Evolutionary conservation across 2,113 vertebrate genomes (phyloP), one percentile per base, ranked within the genome.

Genomic region (Xiphorhynchus elegans): DNA sequence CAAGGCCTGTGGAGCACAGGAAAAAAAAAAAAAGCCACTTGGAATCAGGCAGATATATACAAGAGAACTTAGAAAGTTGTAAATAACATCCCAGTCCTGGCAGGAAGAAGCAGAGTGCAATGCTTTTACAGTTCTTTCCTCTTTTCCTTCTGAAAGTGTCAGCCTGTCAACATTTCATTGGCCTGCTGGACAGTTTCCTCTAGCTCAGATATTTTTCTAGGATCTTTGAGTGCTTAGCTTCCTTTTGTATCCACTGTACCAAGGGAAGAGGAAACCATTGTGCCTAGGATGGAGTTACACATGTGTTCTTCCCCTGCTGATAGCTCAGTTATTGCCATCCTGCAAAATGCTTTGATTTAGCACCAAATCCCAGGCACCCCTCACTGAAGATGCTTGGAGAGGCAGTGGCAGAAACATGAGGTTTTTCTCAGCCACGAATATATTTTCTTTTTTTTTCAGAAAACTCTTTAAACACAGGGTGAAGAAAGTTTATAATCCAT

Each of bases 71-170:
- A 81, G 25, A n/a, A 89, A 89, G 91, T 78, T 97, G 94, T 93
- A 96, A 95, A 96, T 55, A 96, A 78, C 84, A 87, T 81, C 93
- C 90, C 76, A 87, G 72, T 26, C 56, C 73, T 26, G 89, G 83
- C 95, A 96, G 96, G 96, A 97, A 96, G 93, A 94, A 92, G 63
- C 37, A 69, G 50, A 78, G 56, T 44, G 35, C 91, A 81, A 81
- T 97, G 95, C 95, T 97, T 97, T 96, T 90, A 93, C 91, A 94
- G 88, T 95, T 93, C 84, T 95, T 97, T 96, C 94, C 94, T 90
- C 93, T 93, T 92, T 95, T 93, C 84, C 80, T 97, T 84, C 89
- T 90, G 80, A 74, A 95, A 90, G 86, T 93, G 91, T 67, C 86
- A 89, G 80, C 91, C 68, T 0, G 19, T 95, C 90, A 88, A 79